phyloP scores from a whole-genome alignment of 2,797 vertebrate species.

The Carduelis carduelis region DNA sequence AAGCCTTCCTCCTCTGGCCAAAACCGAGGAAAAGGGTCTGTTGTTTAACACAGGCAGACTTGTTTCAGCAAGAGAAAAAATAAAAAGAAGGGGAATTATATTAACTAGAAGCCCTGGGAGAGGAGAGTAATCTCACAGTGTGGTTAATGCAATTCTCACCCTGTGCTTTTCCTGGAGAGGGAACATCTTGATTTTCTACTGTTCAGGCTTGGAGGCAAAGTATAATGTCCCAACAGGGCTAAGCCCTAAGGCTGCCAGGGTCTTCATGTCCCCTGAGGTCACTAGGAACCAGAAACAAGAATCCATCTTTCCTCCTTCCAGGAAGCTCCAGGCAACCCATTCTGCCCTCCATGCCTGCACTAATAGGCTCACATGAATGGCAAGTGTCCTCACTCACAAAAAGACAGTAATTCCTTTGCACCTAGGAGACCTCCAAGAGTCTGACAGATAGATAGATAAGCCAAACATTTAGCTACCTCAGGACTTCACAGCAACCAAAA shows the following conservation, averaged over 20 bases:
- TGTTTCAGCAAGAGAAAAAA: constrained; percentile 41
- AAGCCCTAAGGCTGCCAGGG: not conserved
- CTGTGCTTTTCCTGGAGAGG: not conserved
- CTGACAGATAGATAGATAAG: not conserved
- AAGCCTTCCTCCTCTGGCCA: constrained; percentile 59
- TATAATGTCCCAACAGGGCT: not conserved
- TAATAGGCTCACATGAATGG: not conserved
- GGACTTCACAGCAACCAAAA: not conserved
- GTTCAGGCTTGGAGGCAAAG: not conserved
- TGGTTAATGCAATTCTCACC: constrained; percentile 34
- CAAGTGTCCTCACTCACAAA: not conserved
- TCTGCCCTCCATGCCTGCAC: not conserved
- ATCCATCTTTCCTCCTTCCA: not conserved
- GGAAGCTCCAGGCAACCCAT: not conserved
- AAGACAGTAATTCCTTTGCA: not conserved
- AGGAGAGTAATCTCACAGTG: constrained; percentile 4
- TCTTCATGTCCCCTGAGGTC: rapidly evolving
- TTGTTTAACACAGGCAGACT: constrained; percentile 63
- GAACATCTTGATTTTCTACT: not conserved
- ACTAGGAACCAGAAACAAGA: not conserved
- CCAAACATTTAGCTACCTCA: not conserved
- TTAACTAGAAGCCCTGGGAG: constrained; percentile 37
- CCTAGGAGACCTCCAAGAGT: not conserved
- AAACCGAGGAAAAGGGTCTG: constrained; percentile 14
- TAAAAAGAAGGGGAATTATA: constrained; percentile 15